A percentile compares a stretch with the other conserved stretches of the same genome.
phyloP scores from a whole-genome alignment of 2,113 vertebrate genomes.

The Calidris pygmaea region DNA sequence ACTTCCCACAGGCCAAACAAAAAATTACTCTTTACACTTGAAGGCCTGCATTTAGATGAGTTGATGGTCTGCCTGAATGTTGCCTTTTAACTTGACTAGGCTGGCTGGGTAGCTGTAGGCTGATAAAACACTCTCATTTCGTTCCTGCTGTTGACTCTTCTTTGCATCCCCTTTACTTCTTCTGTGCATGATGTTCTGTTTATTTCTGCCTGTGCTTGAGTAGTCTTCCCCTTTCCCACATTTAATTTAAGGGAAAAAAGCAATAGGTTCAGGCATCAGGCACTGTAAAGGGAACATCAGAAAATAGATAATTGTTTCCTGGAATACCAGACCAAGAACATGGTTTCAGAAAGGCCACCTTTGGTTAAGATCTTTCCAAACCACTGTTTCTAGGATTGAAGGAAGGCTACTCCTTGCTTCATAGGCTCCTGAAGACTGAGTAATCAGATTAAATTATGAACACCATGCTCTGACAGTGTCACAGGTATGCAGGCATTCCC shows the following conservation, averaged over 20 bases:
- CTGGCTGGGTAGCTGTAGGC: background rate
- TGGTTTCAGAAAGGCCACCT: background rate
- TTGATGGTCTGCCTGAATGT: background rate
- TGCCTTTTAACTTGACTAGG: background rate
- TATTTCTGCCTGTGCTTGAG: background rate
- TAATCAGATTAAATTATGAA: background rate
- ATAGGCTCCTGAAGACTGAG: background rate
- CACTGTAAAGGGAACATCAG: background rate
- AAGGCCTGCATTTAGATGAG: background rate
- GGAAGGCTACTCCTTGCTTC: background rate
- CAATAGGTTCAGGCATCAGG: background rate
- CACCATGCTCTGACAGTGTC: background rate
- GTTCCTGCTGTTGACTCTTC: background rate
- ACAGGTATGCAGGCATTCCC: background rate
- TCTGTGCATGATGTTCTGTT: background rate
- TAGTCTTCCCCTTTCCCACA: background rate
- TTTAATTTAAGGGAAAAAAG: background rate
- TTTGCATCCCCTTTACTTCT: background rate
- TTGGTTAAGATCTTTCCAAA: background rate
- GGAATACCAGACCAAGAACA: background rate
- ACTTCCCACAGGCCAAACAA: background rate
- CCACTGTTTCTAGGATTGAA: background rate
- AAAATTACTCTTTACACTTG: background rate
- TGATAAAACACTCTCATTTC: background rate
- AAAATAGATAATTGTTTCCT: background rate